A percentile compares a stretch with the other conserved stretches of the same genome.
Conservation (phyloP, 2,797 vertebrate species). For the Triplophysa yarkandensis region DNA sequence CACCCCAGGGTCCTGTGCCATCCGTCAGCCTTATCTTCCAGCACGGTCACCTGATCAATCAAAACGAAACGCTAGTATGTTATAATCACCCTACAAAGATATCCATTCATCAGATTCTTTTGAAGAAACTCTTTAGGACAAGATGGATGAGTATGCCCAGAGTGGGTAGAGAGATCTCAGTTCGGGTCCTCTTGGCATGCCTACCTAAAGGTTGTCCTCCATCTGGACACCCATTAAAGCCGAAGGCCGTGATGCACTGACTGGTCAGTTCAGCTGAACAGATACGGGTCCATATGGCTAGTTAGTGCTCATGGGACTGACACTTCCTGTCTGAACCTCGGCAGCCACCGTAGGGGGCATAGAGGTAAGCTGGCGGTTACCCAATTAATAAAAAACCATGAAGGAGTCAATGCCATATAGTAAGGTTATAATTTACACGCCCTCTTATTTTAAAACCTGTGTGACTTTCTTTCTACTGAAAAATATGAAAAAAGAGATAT, state of each 20-base stretch:
- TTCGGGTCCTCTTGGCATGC: slow-evolving; percentile 36
- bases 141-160: slow-evolving; percentile 83
- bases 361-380: slow-evolving; percentile 51
- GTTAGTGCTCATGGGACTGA: slow-evolving; percentile 53
- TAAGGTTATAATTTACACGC: no score
- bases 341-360: slow-evolving; percentile 61
- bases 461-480: no score
- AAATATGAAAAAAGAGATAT: no score
- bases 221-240: slow-evolving; percentile 44
- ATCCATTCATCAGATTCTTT: slow-evolving; percentile 81
- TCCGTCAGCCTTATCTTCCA: slow-evolving; percentile 55
- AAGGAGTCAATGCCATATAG: neutral
- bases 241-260: slow-evolving; percentile 22
- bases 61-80: slow-evolving; percentile 78
- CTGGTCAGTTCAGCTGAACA: slow-evolving; percentile 8
- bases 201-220: slow-evolving; percentile 37
- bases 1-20: slow-evolving; percentile 44
- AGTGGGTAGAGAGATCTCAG: slow-evolving; percentile 64
- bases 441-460: no score
- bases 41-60: slow-evolving; percentile 57
- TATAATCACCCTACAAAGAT: slow-evolving; percentile 70
- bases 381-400: neutral
- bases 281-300: slow-evolving; percentile 31
- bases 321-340: slow-evolving; percentile 56
- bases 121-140: slow-evolving; percentile 81